Base-by-base conservation (phyloP, 2,888 invertebrate genomes). In the Gymnosoma rotundatum region DNA sequence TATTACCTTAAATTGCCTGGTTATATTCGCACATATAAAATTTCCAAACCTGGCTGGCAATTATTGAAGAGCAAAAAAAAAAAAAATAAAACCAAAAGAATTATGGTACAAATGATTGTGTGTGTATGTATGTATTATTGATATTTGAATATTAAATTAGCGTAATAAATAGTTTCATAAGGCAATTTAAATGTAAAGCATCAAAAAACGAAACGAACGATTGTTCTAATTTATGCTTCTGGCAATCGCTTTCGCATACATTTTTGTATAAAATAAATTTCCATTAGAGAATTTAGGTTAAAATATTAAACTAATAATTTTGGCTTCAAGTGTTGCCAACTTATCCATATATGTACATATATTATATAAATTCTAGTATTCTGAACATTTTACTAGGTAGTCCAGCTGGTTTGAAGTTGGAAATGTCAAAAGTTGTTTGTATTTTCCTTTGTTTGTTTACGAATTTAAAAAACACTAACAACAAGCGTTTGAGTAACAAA, bases 81-180 rank as follows among this genome's bases (percentile, higher is more conserved):
- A 50, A 5, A 14, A 20, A 5, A n/a, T n/a, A n/a, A 36, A 18
- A 63, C 1, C 18, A 54, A 32, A 32, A 32, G 32, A 42, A 42
- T 42, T 42, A 42, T 42, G 42, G 1, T 42, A 42, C 12, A 54
- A 54, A 54, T 16, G 20, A 20, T 50, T 48, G 12, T 75, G 48
- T 42, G 48, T 48, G 21, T 54, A 7, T 21, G 16, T 16, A 66
- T 45, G 38, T 58, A 75, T 58, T 58, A 56, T 36, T 66, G 48
- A 56, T 48, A 66, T 75, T 58, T 48, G 66, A 75, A 58, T 52
- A 67, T 38, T 10, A 48, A 75, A 56, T 36, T 36, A 64, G 20
- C 58, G 42, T 50, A 67, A 76, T 67, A 76, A 67, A 75, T 67
- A 50, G 60, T 64, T 60, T 42, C 67, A 60, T 54, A 42, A 52